Conservation (phyloP, 2,797 vertebrate genomes). For the Gymnopithys bicolor region DNA sequence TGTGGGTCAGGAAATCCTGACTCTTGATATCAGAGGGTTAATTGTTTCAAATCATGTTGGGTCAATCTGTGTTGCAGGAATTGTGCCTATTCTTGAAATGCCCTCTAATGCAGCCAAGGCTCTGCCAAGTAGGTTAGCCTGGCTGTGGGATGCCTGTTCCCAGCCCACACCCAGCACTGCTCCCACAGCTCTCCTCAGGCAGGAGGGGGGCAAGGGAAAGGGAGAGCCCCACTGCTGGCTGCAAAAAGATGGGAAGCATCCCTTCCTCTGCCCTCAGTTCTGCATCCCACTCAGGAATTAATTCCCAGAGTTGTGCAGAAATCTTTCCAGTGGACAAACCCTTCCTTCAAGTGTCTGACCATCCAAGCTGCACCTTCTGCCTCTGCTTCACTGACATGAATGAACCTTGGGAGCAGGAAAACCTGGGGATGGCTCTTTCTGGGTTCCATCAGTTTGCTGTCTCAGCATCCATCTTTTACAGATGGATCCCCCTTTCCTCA, state of each 20-base stretch:
- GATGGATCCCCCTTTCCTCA: neutral
- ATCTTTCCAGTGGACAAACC: neutral
- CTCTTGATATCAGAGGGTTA: constrained; percentile 72
- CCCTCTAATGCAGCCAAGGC: constrained; percentile 55
- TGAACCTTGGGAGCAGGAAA: neutral
- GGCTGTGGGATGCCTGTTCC: neutral
- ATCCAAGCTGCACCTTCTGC: neutral
- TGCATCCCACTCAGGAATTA: neutral
- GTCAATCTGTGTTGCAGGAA: constrained; percentile 58
- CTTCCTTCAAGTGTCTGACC: neutral
- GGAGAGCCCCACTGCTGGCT: neutral
- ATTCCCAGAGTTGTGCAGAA: neutral
- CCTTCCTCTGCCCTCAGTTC: neutral
- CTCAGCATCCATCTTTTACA: neutral
- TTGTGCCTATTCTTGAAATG: constrained; percentile 58
- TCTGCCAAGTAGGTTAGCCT: neutral
- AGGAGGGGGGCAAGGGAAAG: neutral
- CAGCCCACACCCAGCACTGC: neutral
- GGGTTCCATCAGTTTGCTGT: neutral
- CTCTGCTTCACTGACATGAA: neutral
- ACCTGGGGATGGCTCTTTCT: neutral
- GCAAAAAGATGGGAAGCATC: neutral
- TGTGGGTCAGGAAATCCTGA: constrained; percentile 70
- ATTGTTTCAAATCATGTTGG: constrained; percentile 71
- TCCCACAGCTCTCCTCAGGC: neutral